Conservation (phyloP, 2,113 vertebrate species). For the Eudorcas thomsonii region DNA sequence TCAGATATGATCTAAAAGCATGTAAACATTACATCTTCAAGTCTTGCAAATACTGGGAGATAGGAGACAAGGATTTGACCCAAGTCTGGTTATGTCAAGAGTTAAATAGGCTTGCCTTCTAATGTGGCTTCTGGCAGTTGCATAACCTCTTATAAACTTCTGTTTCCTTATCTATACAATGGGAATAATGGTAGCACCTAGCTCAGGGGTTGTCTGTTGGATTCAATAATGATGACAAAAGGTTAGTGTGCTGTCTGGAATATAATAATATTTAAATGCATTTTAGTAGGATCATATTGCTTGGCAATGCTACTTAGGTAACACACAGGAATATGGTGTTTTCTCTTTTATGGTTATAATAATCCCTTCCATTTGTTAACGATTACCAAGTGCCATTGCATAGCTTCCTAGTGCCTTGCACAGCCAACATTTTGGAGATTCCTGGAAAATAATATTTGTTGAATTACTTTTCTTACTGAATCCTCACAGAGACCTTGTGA, state of each 20-base stretch:
- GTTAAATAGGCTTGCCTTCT: background rate
- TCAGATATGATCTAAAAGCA: background rate
- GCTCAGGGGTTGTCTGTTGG: background rate
- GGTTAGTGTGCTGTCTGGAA: background rate
- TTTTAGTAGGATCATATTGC: background rate
- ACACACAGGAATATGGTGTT: background rate
- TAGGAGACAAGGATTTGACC: background rate
- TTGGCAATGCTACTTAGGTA: conserved; percentile 14
- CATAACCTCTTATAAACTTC: background rate
- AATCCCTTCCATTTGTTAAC: conserved; percentile 19
- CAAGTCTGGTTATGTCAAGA: background rate
- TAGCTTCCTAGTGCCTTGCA: background rate
- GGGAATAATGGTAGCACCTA: background rate
- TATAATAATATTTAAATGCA: background rate
- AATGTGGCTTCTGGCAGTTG: background rate
- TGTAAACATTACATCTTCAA: background rate
- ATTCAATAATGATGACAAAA: background rate
- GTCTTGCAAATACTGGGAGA: background rate
- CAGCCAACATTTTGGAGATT: background rate
- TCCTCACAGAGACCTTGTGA: background rate
- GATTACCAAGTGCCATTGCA: background rate
- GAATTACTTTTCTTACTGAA: background rate
- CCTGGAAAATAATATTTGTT: background rate
- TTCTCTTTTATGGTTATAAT: background rate
- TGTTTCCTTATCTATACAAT: background rate